Evolutionary conservation across 2,888 invertebrate genomes (phyloP).

Genomic region (Metallyticus violacea): DNA sequence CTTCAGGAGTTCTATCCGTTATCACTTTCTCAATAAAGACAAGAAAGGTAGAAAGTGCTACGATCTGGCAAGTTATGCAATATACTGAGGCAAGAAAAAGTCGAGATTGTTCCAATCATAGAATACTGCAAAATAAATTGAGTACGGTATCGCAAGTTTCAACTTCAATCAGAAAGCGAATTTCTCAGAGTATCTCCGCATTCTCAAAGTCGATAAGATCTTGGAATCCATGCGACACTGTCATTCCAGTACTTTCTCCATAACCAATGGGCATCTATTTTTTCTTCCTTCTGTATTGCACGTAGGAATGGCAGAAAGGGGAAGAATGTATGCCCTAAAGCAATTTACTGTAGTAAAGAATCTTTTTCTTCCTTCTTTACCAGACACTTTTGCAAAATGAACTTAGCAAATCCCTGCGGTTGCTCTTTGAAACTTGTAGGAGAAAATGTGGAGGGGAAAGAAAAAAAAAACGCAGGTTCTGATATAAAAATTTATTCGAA

Average conservation of each 20-base stretch:
- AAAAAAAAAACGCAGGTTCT: no score
- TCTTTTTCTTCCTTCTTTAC: no score
- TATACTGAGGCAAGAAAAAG: background rate
- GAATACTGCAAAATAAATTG: slow-evolving; percentile 7
- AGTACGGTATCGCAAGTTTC: background rate
- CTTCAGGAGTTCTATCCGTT: background rate
- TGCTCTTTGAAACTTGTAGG: no score
- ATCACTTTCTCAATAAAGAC: background rate
- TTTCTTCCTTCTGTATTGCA: no score
- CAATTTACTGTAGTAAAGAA: no score
- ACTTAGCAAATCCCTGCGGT: no score
- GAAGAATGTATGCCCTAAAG: no score
- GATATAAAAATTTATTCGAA: no score
- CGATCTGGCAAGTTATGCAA: background rate
- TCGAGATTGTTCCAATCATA: background rate
- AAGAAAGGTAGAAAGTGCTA: background rate
- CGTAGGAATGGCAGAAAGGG: no score
- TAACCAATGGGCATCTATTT: no score
- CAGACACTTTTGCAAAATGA: no score
- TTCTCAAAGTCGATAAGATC: background rate
- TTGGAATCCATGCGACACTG: background rate
- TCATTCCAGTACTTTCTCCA: background rate
- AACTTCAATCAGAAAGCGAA: background rate
- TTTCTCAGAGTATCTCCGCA: background rate
- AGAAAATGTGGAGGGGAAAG: no score